Percentiles rank a stretch among this genome's conserved stretches.
Evolutionary conservation across 2,888 invertebrate genomes (phyloP).

Genomic region (Thereva nobilitata): DNA sequence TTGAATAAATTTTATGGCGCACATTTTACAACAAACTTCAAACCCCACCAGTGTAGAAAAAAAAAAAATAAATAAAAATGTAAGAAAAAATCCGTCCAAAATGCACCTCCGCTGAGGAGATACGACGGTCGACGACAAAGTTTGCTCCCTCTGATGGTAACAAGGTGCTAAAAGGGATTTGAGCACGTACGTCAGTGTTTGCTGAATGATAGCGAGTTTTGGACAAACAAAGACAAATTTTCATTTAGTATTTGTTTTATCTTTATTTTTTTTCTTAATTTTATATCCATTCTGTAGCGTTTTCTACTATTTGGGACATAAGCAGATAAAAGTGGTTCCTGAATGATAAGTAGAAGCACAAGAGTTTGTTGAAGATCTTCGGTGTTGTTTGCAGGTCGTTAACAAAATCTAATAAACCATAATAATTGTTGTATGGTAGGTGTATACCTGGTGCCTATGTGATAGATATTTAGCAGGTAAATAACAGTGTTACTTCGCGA

Average conservation of each 20-base stretch:
- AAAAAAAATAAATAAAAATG: conserved; percentile 13
- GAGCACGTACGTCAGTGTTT: conserved; percentile 36
- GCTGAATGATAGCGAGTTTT: conserved; percentile 22
- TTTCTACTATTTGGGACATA: conserved; percentile 11
- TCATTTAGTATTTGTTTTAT: conserved; percentile 29
- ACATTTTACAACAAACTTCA: conserved; percentile 14
- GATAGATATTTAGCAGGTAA: too few species aligned
- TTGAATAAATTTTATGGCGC: conserved; percentile 32
- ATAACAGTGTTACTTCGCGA: too few species aligned
- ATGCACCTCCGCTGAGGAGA: conserved; percentile 11
- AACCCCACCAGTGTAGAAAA: not conserved
- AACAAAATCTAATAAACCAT: too few species aligned
- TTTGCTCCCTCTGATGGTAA: conserved; percentile 26
- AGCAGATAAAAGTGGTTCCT: conserved; percentile 16
- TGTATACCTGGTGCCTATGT: too few species aligned
- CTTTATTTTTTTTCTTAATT: conserved; percentile 17
- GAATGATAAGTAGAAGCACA: not conserved
- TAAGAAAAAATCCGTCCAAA: conserved; percentile 11
- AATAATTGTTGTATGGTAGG: too few species aligned
- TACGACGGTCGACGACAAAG: conserved; percentile 14
- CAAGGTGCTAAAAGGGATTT: conserved; percentile 38
- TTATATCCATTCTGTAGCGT: not conserved
- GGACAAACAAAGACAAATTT: conserved; percentile 31
- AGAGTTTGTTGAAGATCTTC: not conserved
- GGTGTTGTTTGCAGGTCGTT: too few species aligned